phyloP scores from a whole-genome alignment of 2,888 invertebrate genomes.

The Cryptophagus acutangulus region DNA sequence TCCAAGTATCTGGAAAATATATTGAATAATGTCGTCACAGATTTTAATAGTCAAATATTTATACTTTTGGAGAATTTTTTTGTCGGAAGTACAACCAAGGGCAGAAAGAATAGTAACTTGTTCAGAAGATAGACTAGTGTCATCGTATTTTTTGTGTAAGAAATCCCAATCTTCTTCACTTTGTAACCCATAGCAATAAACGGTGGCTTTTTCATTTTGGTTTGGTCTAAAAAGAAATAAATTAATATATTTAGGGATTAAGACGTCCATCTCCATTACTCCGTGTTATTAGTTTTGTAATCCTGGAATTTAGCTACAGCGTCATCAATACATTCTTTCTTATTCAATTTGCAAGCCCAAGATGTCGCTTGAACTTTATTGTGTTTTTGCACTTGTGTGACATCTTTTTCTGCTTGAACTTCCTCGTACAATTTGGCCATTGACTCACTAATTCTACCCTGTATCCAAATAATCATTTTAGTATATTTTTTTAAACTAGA shows the following conservation, averaged over 20 bases:
- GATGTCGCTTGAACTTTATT: slow-evolving; percentile 56
- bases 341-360: slow-evolving; percentile 60
- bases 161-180: slow-evolving; percentile 56
- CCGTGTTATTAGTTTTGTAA: too few relatives aligned
- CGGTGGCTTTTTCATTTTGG: slow-evolving; percentile 61
- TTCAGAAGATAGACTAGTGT: slow-evolving; percentile 60
- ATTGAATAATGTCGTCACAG: too few relatives aligned
- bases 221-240: slow-evolving; percentile 55
- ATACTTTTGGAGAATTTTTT: slow-evolving; percentile 54
- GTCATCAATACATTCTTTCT: slow-evolving; percentile 53
- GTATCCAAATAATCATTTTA: background rate
- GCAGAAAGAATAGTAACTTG: slow-evolving; percentile 60
- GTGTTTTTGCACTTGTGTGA: slow-evolving; percentile 55
- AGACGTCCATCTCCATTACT: too few relatives aligned
- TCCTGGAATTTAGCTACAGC: slow-evolving; percentile 33
- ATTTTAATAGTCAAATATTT: too few relatives aligned
- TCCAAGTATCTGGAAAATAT: slow-evolving; percentile 34
- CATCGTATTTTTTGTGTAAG: slow-evolving; percentile 57
- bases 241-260: too few relatives aligned
- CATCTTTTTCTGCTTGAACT: slow-evolving; percentile 44
- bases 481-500: background rate
- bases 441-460: slow-evolving; percentile 35
- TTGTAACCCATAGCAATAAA: slow-evolving; percentile 73
- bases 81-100: slow-evolving; percentile 62
- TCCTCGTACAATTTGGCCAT: slow-evolving; percentile 49